Base-by-base conservation (phyloP, 2,797 vertebrate species). In the Chlorospingus semifuscus region DNA sequence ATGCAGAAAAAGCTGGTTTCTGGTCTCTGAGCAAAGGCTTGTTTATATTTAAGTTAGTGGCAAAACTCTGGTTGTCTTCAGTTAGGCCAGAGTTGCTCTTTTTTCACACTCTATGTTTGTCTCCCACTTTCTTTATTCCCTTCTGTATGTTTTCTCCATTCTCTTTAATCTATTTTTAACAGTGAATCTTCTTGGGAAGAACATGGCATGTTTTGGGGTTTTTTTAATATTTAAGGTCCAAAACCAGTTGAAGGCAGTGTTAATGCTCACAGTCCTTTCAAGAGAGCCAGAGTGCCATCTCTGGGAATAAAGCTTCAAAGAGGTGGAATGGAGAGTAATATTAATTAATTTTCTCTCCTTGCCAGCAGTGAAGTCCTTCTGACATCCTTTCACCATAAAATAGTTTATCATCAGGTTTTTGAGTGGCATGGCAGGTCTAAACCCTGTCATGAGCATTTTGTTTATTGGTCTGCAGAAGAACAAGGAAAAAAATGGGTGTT, bases 101-200 rank as follows among this genome's bases (percentile, higher is more conserved):
- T 90, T 94, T 90, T 68, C 56, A 70, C 36, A 32, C 63, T 53
- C 55, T 59, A 1, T 3, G 8, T 39, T 30, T 75, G 61, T 90
- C 60, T 85, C 29, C 20, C 0, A 1, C 61, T 74, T 86, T 69
- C 16, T 90, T 83, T 49, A 87, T 78, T 87, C 57, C 36, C 26
- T 89, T 77, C 68, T 24, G 11, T 64, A 44, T 70, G 47, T 64
- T 84, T 91, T 87, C 50, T 86, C 57, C 64, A 87, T 96, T 96
- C 81, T 59, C 80, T 95, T 91, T 94, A 74, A 94, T 94, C 77
- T 94, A 89, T 91, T 95, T 97, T 94, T 94, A 82, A 93, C 55
- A 37, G 46, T 77, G 74, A 90, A 79, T 74, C 93, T 74, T 70
- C 30, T 89, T 93, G 91, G 50, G 41, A 82, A 86, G 69, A 93